Evolutionary conservation across 2,113 vertebrate species (phyloP).

Genomic region (Odocoileus hemionus): DNA sequence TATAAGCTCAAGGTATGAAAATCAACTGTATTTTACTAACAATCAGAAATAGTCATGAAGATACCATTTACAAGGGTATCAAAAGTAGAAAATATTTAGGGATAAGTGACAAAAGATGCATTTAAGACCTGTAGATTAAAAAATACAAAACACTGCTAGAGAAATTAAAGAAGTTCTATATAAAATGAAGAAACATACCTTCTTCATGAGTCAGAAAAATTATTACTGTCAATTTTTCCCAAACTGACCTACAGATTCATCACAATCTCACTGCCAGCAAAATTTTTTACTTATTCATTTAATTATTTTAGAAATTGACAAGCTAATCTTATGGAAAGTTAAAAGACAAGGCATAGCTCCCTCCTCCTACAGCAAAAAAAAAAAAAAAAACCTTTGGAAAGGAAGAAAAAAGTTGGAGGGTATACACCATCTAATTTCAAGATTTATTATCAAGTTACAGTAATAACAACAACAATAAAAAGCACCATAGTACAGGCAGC

Average conservation of each 20-base stretch:
- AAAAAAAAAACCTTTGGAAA: neutral
- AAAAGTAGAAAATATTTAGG: constrained; percentile 17
- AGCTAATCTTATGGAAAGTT: neutral
- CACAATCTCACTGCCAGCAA: neutral
- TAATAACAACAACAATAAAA: neutral
- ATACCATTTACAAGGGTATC: neutral
- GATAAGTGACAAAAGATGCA: neutral
- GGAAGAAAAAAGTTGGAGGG: neutral
- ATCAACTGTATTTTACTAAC: neutral
- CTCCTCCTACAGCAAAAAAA: neutral
- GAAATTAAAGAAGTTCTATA: neutral
- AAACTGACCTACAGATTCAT: neutral
- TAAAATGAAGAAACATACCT: neutral
- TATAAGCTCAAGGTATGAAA: neutral
- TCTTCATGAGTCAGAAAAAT: neutral
- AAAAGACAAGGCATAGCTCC: neutral
- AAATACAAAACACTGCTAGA: neutral
- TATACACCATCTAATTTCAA: neutral
- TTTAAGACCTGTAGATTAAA: neutral
- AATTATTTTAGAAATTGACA: neutral
- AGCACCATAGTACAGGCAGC: neutral
- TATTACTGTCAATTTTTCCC: neutral
- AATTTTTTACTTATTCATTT: neutral
- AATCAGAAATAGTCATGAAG: neutral
- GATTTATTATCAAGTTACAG: constrained; percentile 11